These are phyloP conservation scores for Colinus virginianus DNA, from an alignment of 2,113 vertebrate species.

Conservation along the genomic window DNA sequence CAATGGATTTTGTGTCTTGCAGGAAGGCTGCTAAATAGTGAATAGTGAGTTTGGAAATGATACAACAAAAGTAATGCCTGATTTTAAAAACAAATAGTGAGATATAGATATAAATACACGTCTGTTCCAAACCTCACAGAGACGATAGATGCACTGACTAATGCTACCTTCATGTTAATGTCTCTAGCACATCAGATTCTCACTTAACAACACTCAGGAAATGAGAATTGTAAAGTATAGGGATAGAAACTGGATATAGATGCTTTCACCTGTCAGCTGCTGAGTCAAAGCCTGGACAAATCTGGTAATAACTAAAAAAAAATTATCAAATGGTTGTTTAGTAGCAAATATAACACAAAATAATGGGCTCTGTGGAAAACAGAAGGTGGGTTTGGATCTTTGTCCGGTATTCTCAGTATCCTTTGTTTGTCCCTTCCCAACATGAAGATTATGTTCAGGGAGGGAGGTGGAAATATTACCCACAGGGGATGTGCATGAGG, in stretches of 20 bases:
- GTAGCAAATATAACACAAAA: not conserved
- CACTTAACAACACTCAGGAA: slow-evolving; percentile 10
- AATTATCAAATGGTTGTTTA: not conserved
- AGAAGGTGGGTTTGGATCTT: not conserved
- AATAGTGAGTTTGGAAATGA: slow-evolving; percentile 70
- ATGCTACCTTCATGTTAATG: slow-evolving; percentile 26
- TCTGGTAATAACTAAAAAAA: not conserved
- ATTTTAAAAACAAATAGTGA: slow-evolving; percentile 15
- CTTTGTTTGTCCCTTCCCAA: not conserved
- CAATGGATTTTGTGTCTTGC: slow-evolving; percentile 81
- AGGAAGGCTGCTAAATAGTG: slow-evolving; percentile 76
- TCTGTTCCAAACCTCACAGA: not conserved
- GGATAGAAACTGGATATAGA: not conserved
- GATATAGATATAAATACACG: slow-evolving; percentile 7
- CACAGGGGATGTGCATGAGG: no score
- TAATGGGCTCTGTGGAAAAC: not conserved
- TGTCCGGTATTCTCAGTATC: not conserved
- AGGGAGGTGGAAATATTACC: not conserved
- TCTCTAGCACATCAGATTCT: not conserved
- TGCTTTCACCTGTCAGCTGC: not conserved
- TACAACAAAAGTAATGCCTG: slow-evolving; percentile 66
- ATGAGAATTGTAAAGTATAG: not conserved
- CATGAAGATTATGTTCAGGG: fast-evolving
- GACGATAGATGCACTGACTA: not conserved
- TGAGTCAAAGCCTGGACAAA: not conserved